These are phyloP conservation scores for Porites rus DNA, from an alignment of 92 coral and sea anemone genomes.

Conservation along the genomic window DNA sequence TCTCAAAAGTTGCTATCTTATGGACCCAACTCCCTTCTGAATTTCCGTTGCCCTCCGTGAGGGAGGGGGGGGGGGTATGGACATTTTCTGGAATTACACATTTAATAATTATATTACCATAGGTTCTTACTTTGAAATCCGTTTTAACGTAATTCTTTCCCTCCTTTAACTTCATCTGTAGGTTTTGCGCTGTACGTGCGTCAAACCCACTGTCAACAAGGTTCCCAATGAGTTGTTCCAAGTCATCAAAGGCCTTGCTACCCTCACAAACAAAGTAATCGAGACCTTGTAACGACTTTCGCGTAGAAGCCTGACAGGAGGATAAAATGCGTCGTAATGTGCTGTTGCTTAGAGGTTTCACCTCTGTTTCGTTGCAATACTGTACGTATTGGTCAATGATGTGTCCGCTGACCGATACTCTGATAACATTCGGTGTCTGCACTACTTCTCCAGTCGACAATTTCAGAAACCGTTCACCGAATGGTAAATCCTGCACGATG, in stretches of 20 bases:
- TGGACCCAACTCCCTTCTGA: too few species aligned
- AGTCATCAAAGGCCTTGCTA: conserved; percentile 66
- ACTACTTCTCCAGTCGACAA: conserved; percentile 45
- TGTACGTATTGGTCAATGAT: conserved; percentile 56
- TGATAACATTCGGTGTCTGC: conserved; percentile 69
- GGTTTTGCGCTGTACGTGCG: conserved; percentile 3
- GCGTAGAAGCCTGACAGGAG: conserved; percentile 62
- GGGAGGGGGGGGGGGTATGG: too few species aligned
- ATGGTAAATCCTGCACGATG: conserved; percentile 65
- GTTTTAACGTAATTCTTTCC: conserved; percentile 50
- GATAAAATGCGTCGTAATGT: conserved; percentile 57
- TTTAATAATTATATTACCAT: too few species aligned
- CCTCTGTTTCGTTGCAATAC: conserved; percentile 51
- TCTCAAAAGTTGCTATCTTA: too few species aligned
- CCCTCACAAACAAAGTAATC: conserved; percentile 49
- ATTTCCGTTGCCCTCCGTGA: too few species aligned
- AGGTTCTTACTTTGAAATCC: conserved; percentile 45
- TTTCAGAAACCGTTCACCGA: conserved; percentile 44
- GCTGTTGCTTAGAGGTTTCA: conserved; percentile 39
- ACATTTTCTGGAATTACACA: too few species aligned
- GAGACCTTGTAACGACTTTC: conserved; percentile 68
- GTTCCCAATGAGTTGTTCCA: conserved; percentile 27
- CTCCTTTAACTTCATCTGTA: conserved; percentile 27
- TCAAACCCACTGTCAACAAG: conserved; percentile 58
- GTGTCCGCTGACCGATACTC: conserved; percentile 53